Percentiles rank a stretch among this genome's conserved stretches.
These are phyloP conservation scores for Lordiphosa collinella DNA, from an alignment of 1,140 invertebrate species.

Conservation along the genomic window DNA sequence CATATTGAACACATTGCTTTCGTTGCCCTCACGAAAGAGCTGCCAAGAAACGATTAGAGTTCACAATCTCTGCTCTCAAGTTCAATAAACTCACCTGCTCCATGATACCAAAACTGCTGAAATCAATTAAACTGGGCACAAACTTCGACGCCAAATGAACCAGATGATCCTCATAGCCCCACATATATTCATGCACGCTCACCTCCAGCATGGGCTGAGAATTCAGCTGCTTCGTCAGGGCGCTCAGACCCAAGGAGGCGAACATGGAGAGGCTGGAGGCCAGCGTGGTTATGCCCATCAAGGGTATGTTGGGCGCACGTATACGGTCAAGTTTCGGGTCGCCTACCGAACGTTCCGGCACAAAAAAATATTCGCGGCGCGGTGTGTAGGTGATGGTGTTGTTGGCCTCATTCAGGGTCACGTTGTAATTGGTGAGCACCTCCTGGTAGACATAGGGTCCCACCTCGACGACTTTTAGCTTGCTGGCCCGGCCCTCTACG, in stretches of 20 bases:
- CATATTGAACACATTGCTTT: constrained; percentile 81
- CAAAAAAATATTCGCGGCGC: constrained; percentile 83
- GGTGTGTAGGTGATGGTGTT: constrained; percentile 89
- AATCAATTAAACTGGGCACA: constrained; percentile 87
- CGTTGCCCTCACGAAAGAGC: constrained; percentile 83
- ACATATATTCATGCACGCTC: constrained; percentile 88
- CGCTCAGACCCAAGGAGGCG: constrained; percentile 81
- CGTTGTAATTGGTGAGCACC: constrained; percentile 84
- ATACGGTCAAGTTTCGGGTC: constrained; percentile 84
- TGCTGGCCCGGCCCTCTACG: constrained; percentile 83
- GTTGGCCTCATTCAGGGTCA: constrained; percentile 85
- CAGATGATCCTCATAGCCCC: constrained; percentile 91
- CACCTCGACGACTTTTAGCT: constrained; percentile 86
- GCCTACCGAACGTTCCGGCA: constrained; percentile 85
- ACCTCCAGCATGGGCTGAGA: constrained; percentile 86
- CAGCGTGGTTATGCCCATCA: constrained; percentile 82
- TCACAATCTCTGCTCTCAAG: background rate
- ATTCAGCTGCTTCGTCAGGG: constrained; percentile 83
- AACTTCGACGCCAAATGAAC: constrained; percentile 85
- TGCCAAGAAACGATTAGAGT: constrained; percentile 45
- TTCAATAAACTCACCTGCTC: constrained; percentile 85
- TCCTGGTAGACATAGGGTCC: constrained; percentile 95
- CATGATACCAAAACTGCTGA: constrained; percentile 88
- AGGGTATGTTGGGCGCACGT: constrained; percentile 87
- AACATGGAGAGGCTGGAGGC: constrained; percentile 60